These are phyloP conservation scores for Orius laevigatus DNA, from an alignment of 1,140 invertebrate species.

Conservation along the genomic window DNA sequence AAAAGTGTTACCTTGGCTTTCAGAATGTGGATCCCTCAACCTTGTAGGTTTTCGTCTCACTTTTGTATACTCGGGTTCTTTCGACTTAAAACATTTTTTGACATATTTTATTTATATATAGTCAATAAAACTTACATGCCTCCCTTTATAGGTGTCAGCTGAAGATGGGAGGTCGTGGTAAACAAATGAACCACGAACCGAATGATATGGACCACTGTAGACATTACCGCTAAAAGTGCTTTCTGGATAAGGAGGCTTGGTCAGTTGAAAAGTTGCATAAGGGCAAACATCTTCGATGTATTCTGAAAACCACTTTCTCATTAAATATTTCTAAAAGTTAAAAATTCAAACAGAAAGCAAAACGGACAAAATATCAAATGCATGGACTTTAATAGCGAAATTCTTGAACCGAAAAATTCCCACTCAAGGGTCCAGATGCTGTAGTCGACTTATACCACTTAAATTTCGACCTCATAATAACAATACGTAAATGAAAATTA, in stretches of 20 bases:
- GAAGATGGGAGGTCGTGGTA: constrained; percentile 56
- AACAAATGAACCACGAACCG: constrained; percentile 73
- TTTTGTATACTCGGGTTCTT: constrained; percentile 66
- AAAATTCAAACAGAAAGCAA: neutral
- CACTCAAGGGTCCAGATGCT: too few relatives aligned
- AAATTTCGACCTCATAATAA: too few relatives aligned
- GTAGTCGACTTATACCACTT: too few relatives aligned
- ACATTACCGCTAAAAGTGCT: constrained; percentile 79
- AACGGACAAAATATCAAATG: neutral
- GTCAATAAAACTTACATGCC: constrained; percentile 30
- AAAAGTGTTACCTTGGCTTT: constrained; percentile 49
- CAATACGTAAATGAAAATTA: too few relatives aligned
- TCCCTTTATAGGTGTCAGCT: constrained; percentile 36
- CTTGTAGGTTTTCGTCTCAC: constrained; percentile 59
- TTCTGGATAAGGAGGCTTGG: constrained; percentile 68
- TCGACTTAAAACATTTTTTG: constrained; percentile 33
- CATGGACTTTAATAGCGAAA: too few relatives aligned
- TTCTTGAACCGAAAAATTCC: neutral
- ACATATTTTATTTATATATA: neutral
- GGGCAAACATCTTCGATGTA: constrained; percentile 83
- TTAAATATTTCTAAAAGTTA: too few relatives aligned
- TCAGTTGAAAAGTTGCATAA: constrained; percentile 77
- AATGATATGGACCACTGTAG: constrained; percentile 66
- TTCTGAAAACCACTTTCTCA: constrained; percentile 33
- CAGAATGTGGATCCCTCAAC: constrained; percentile 55